These are phyloP conservation scores for Drosophila dunni DNA, from an alignment of 1,140 invertebrate species.

Conservation along the genomic window DNA sequence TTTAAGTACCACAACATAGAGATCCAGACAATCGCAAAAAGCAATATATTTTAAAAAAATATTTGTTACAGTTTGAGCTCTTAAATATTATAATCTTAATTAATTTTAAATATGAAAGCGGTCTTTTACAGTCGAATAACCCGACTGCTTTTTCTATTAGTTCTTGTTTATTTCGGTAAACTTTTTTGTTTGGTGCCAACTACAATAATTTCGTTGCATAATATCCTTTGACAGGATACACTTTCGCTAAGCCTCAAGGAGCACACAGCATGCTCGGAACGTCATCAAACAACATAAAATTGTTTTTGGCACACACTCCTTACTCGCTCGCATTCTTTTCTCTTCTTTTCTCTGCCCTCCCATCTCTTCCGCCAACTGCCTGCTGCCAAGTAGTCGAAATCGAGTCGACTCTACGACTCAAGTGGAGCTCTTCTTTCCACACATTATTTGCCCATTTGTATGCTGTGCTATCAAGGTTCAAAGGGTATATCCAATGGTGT, in stretches of 20 bases:
- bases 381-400: slow-evolving; percentile 45
- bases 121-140: no score
- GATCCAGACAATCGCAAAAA: no score
- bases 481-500: slow-evolving; percentile 1
- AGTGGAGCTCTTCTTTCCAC: slow-evolving; percentile 35
- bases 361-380: slow-evolving; percentile 19
- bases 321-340: not conserved
- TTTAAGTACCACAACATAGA: no score
- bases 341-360: not conserved
- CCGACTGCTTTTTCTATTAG: no score
- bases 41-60: no score
- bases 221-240: slow-evolving; percentile 70
- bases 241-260: slow-evolving; percentile 63
- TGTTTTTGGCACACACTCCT: slow-evolving; percentile 60
- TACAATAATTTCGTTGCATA: slow-evolving; percentile 66
- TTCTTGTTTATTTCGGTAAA: slow-evolving; percentile 43
- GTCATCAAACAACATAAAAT: slow-evolving; percentile 62
- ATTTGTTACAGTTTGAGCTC: no score
- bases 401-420: slow-evolving; percentile 30
- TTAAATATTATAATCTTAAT: no score
- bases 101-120: not conserved
- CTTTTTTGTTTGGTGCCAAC: slow-evolving; percentile 61
- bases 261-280: slow-evolving; percentile 44
- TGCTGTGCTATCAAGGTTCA: not conserved
- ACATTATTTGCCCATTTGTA: slow-evolving; percentile 45